Conservation (phyloP, 2,797 vertebrate genomes). For the Chiropotes sagulatus region DNA sequence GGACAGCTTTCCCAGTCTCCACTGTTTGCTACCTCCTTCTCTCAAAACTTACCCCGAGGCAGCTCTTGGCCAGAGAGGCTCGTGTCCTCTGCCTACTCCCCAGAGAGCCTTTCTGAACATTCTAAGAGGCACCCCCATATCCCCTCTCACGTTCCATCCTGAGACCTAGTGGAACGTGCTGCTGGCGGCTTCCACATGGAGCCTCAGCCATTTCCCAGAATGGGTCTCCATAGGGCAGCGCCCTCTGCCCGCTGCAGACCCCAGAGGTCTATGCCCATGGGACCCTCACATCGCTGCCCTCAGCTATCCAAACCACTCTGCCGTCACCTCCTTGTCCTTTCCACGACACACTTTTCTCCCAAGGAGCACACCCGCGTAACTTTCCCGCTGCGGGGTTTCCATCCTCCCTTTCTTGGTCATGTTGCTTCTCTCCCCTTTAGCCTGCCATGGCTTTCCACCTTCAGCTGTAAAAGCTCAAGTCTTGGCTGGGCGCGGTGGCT, state of each 20-base stretch:
- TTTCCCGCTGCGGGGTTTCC: not conserved
- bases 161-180: not conserved
- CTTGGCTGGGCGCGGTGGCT: not conserved
- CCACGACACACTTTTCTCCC: not conserved
- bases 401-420: not conserved
- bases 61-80: not conserved
- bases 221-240: not conserved
- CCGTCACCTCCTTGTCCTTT: not conserved
- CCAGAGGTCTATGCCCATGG: not conserved
- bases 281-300: too few relatives aligned
- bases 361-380: not conserved
- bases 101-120: not conserved
- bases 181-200: not conserved
- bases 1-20: not conserved
- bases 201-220: not conserved
- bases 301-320: not conserved
- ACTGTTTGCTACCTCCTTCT: not conserved
- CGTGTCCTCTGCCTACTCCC: not conserved
- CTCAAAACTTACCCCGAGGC: not conserved
- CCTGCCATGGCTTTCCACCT: not conserved
- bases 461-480: not conserved
- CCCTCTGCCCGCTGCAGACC: not conserved
- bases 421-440: not conserved
- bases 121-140: not conserved
- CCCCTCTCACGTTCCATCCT: not conserved